Base-by-base conservation (phyloP, 2,113 vertebrate genomes). In the Psittacara wagleri region DNA sequence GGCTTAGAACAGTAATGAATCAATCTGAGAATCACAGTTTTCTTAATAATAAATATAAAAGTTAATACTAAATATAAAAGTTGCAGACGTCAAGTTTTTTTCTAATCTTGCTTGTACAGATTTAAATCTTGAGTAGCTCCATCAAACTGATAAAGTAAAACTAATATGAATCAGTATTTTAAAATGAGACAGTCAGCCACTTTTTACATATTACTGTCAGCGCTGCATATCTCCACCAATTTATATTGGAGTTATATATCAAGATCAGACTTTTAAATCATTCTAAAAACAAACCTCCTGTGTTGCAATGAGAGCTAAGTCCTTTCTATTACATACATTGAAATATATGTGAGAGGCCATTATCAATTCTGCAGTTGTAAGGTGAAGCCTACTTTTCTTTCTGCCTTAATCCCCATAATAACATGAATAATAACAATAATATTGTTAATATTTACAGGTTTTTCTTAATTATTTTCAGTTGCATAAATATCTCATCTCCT, bases 81-180 rank as follows among this genome's bases (percentile, higher is more conserved):
- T 64, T 88, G 27, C 64, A 83, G 51, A 41, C 75, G 63, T 73
- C 0, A 4, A 43, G 54, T 49, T 83, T 81, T 37, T 85, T 95
- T 92, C 78, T 66, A 66, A 73, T 74, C 54, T 83, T 80, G 64
- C 37, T 77, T 78, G 29, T 61, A 68, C 39, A 12, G 9, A 51
- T 75, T 51, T 67, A 81, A 70, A 94, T 83, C 55, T 68, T 68
- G 41, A 88, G 55, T 39, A 88, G 33, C 44, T 81, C 61, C 3
- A 7, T 83, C 78, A 88, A 92, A 67, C 28, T 63, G 66, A 33
- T 83, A 68, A 90, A 90, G 79, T 69, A 94, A 93, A 94, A 88
- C 70, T 87, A 84, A 73, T 67, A 74, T 18, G 72, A 90, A 96
- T 83, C 79, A 92, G 78, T 88, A 74, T 78, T 88, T 94, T 77